Conservation (phyloP, 2,888 invertebrate genomes). For the Linnaemya vulpina region DNA sequence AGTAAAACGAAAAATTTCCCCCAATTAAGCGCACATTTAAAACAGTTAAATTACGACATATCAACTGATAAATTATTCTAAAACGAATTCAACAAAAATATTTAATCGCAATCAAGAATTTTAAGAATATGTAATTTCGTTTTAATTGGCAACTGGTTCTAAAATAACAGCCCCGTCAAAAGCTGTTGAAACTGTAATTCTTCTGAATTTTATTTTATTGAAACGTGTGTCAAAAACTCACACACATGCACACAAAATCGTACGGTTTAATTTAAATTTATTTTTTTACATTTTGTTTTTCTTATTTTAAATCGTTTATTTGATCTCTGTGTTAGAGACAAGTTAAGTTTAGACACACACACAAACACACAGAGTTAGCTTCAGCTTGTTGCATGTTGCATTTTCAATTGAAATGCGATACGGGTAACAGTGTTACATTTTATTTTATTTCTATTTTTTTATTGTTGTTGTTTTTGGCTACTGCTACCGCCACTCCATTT, state of each 20-base stretch:
- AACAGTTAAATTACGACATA: background rate
- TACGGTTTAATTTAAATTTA: background rate
- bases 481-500: constrained; percentile 36
- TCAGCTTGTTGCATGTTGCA: constrained; percentile 42
- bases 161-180: background rate
- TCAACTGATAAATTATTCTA: no score
- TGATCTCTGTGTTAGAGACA: constrained; percentile 47
- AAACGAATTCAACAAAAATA: background rate
- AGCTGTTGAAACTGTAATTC: background rate
- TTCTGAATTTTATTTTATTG: constrained; percentile 13
- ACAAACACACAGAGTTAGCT: background rate
- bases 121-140: constrained; percentile 22
- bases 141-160: constrained; percentile 39
- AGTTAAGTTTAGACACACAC: constrained; percentile 40
- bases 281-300: constrained; percentile 7
- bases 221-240: constrained; percentile 10
- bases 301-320: constrained; percentile 44
- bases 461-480: constrained; percentile 12
- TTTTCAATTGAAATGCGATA: constrained; percentile 51
- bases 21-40: no score
- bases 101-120: background rate
- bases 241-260: background rate
- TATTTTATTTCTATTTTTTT: no score
- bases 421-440: constrained; percentile 2
- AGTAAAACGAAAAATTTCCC: no score